phyloP scores from a whole-genome alignment of 2,797 vertebrate species.

The Phoebastria nigripes region DNA sequence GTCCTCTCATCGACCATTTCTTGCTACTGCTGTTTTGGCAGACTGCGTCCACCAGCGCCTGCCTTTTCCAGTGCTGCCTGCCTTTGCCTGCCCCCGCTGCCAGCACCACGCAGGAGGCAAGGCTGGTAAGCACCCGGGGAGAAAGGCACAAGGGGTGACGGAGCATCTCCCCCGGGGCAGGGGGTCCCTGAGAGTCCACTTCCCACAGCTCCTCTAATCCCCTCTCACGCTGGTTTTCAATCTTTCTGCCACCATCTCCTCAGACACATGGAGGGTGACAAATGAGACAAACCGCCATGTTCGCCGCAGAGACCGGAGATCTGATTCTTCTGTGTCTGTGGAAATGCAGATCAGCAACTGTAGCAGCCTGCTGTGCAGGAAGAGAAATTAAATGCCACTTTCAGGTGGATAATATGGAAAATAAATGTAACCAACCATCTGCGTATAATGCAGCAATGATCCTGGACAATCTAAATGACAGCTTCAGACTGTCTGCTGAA shows the following conservation, averaged over 20 bases:
- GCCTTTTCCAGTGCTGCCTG: not conserved
- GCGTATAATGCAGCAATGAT: not conserved
- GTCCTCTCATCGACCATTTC: not conserved
- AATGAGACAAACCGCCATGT: accelerated
- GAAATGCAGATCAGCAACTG: not conserved
- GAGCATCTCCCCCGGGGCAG: not conserved
- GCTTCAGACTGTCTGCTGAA: not conserved
- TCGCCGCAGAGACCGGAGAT: not conserved
- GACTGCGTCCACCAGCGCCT: not conserved
- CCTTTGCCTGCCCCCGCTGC: not conserved
- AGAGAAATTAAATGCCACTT: not conserved
- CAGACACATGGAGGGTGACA: not conserved
- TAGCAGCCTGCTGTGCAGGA: not conserved
- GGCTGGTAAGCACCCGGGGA: accelerated
- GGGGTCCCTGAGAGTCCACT: not conserved
- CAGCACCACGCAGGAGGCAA: not conserved
- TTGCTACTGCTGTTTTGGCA: not conserved
- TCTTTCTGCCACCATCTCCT: not conserved
- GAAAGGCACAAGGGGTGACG: accelerated
- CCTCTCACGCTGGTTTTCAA: not conserved
- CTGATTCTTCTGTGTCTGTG: not conserved
- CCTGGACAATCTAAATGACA: not conserved
- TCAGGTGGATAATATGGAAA: not conserved
- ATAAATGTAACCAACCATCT: not conserved
- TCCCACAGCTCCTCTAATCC: not conserved